Percentiles rank a stretch among this genome's conserved stretches.
Conservation (phyloP, 2,888 invertebrate species). For the Psococerastis gibbosa region DNA sequence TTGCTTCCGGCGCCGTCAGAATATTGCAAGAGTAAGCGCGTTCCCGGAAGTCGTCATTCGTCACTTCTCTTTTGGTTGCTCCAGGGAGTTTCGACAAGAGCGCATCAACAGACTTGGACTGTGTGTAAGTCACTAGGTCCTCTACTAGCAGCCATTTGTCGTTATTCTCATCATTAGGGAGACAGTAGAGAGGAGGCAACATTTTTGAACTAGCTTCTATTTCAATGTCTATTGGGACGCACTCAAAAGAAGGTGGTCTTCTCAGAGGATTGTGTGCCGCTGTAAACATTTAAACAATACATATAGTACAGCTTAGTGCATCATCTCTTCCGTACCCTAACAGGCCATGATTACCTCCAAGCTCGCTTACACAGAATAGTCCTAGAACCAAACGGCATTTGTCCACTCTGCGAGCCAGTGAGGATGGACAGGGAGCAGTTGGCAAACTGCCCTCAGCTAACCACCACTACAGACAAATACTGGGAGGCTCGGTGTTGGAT, state of each 20-base stretch:
- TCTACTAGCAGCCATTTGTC: slow-evolving; percentile 67
- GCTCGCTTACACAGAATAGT: no score
- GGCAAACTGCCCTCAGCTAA: no score
- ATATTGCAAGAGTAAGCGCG: slow-evolving; percentile 63
- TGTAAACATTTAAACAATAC: no score
- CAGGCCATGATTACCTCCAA: no score
- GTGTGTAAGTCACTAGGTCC: slow-evolving; percentile 54
- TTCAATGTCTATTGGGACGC: slow-evolving; percentile 39
- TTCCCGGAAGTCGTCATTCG: slow-evolving; percentile 62
- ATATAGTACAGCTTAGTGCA: no score
- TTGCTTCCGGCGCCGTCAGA: slow-evolving; percentile 53
- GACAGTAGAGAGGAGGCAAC: slow-evolving; percentile 60
- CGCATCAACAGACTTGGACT: slow-evolving; percentile 65
- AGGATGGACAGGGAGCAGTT: no score
- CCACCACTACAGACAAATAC: no score
- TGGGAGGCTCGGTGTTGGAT: no score
- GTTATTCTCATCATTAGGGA: slow-evolving; percentile 37
- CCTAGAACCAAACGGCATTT: no score
- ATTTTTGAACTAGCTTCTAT: slow-evolving; percentile 64
- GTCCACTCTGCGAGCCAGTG: no score
- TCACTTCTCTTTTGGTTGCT: slow-evolving; percentile 39
- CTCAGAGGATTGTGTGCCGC: slow-evolving; percentile 40
- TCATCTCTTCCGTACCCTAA: no score
- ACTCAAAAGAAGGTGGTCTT: slow-evolving; percentile 34
- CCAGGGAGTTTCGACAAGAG: slow-evolving; percentile 47